Evolutionary conservation across 1,140 invertebrate genomes (phyloP).

Genomic region (Polypedilum vanderplanki): DNA sequence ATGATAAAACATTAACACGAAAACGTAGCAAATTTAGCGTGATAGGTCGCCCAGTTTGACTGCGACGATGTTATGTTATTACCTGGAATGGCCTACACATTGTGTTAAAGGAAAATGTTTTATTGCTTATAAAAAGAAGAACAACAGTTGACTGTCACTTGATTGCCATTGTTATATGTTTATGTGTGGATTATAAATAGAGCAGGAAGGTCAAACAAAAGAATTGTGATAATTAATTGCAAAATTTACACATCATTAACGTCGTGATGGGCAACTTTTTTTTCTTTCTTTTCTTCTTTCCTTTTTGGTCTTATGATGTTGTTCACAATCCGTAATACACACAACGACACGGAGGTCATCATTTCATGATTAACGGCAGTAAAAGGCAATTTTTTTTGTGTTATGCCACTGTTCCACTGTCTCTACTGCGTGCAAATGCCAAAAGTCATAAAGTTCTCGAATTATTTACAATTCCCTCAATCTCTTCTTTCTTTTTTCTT

Average conservation of each 20-base stretch:
- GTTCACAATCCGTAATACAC: background rate
- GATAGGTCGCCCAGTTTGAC: background rate
- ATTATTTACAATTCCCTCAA: background rate
- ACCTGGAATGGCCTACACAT: too few relatives aligned
- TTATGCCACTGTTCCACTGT: too few relatives aligned
- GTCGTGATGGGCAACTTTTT: constrained; percentile 6
- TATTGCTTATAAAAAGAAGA: background rate
- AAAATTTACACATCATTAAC: constrained; percentile 28
- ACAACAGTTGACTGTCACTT: constrained; percentile 5
- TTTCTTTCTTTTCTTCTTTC: background rate
- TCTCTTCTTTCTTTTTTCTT: background rate
- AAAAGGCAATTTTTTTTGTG: background rate
- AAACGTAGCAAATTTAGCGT: constrained; percentile 8
- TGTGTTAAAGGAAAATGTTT: background rate
- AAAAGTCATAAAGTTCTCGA: background rate
- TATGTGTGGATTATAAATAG: background rate
- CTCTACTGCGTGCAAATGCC: background rate
- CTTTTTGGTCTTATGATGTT: background rate
- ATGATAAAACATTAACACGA: constrained; percentile 14
- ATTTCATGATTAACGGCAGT: constrained; percentile 5
- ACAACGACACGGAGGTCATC: background rate
- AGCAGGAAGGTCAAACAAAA: background rate
- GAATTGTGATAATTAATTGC: constrained; percentile 19
- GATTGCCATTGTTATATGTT: background rate
- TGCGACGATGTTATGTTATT: background rate